These are phyloP conservation scores for Drosophila orena DNA, from an alignment of 1,140 invertebrate species.

Conservation along the genomic window DNA sequence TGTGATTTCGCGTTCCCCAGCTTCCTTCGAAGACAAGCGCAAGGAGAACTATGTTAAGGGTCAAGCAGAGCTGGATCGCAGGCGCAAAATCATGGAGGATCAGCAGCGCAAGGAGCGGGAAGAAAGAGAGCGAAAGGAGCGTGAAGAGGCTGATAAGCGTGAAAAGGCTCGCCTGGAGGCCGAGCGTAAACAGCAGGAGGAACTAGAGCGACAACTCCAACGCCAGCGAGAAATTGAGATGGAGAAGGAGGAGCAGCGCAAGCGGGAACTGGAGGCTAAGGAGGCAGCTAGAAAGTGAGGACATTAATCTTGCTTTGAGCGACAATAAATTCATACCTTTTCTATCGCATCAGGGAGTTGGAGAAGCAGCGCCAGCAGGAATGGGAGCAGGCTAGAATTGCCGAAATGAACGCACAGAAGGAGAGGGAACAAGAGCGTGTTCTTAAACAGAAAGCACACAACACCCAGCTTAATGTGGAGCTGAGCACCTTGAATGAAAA, in stretches of 20 bases:
- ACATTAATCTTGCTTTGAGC: accelerated
- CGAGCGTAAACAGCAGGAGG: constrained; percentile 88
- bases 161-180: constrained; percentile 90
- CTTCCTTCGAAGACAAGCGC: constrained; percentile 98
- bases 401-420: constrained; percentile 93
- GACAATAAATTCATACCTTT: neutral
- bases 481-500: constrained; percentile 89
- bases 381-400: constrained; percentile 97
- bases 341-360: constrained; percentile 90
- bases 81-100: constrained; percentile 92
- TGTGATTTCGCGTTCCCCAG: constrained; percentile 79
- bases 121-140: constrained; percentile 95
- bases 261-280: constrained; percentile 90
- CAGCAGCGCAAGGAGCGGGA: constrained; percentile 89
- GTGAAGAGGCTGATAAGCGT: constrained; percentile 93
- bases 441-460: constrained; percentile 94
- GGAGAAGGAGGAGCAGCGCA: constrained; percentile 92
- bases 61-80: constrained; percentile 97
- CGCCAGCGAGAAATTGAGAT: constrained; percentile 91
- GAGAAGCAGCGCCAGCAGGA: constrained; percentile 97
- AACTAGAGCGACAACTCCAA: constrained; percentile 85
- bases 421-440: constrained; percentile 95
- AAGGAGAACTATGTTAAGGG: constrained; percentile 99
- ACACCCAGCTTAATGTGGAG: constrained; percentile 90
- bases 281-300: constrained; percentile 90